Evolutionary conservation across 2,113 vertebrate genomes (phyloP).

Genomic region (Macroglossus sobrinus): DNA sequence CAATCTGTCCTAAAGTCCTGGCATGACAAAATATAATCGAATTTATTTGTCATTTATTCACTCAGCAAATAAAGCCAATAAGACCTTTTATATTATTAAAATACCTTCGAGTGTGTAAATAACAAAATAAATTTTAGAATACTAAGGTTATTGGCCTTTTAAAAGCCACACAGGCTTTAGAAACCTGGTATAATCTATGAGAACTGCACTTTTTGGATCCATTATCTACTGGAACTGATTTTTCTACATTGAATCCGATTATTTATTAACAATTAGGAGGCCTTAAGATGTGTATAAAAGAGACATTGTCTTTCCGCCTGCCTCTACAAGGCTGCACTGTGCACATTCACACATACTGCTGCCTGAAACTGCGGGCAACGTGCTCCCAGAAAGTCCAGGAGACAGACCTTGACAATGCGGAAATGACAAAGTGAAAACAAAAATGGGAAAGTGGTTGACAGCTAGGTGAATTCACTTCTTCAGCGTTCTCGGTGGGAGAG

Average conservation of each 20-base stretch:
- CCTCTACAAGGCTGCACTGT: too few species aligned
- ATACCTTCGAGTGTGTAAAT: not conserved
- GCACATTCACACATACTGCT: accelerated
- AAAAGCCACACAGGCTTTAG: not conserved
- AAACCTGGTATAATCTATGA: not conserved
- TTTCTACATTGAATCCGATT: not conserved
- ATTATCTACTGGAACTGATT: not conserved
- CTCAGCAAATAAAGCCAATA: not conserved
- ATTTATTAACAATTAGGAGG: not conserved
- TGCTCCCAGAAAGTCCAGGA: too few species aligned
- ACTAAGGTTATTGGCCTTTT: not conserved
- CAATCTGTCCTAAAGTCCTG: not conserved
- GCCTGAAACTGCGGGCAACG: not conserved
- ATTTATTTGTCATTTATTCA: not conserved
- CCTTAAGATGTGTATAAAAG: accelerated
- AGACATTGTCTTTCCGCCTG: not conserved
- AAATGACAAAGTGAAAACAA: not conserved
- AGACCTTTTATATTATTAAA: not conserved
- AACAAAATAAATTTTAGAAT: not conserved
- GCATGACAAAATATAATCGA: not conserved
- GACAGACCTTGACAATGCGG: accelerated
- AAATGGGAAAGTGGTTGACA: not conserved
- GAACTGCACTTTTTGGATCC: too few species aligned
- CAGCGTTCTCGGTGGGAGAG: not conserved
- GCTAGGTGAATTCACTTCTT: not conserved